phyloP scores from a whole-genome alignment of 1,140 invertebrate genomes.

The Diorhabda carinulata region DNA sequence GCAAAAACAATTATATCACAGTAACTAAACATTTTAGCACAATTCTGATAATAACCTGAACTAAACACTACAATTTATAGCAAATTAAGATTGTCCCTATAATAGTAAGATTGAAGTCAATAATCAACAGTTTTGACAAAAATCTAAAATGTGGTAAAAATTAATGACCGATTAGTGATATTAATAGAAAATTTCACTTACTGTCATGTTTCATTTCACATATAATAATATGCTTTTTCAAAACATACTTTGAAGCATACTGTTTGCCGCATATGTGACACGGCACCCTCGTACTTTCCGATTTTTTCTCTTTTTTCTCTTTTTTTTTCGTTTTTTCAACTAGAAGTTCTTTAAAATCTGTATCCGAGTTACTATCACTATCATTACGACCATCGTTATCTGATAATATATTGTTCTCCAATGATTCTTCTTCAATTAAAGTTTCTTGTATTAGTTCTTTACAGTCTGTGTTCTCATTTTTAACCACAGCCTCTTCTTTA shows the following conservation, averaged over 20 bases:
- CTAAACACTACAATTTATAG: not conserved
- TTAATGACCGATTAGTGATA: not conserved
- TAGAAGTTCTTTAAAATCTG: conserved; percentile 15
- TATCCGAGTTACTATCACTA: conserved; percentile 22
- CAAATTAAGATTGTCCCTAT: not conserved
- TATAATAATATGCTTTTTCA: conserved; percentile 18
- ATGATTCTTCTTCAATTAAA: not conserved
- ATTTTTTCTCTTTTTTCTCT: conserved; percentile 1
- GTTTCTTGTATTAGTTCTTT: not conserved
- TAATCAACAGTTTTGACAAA: not conserved
- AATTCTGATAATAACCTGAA: too few species aligned
- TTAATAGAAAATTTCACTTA: not conserved
- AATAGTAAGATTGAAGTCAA: not conserved
- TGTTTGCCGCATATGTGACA: conserved; percentile 23
- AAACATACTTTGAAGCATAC: conserved; percentile 9
- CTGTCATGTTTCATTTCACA: conserved; percentile 14
- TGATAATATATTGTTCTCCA: conserved; percentile 8
- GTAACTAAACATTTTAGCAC: too few species aligned
- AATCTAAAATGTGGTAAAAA: not conserved
- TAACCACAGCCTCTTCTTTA: conserved; percentile 3
- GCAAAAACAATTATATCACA: too few species aligned
- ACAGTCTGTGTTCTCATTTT: not conserved
- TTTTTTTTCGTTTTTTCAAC: conserved; percentile 13
- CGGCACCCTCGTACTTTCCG: not conserved
- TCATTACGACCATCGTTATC: conserved; percentile 9